Conservation (phyloP, 2,888 invertebrate genomes). For the Caenorhabditis panamensis region DNA sequence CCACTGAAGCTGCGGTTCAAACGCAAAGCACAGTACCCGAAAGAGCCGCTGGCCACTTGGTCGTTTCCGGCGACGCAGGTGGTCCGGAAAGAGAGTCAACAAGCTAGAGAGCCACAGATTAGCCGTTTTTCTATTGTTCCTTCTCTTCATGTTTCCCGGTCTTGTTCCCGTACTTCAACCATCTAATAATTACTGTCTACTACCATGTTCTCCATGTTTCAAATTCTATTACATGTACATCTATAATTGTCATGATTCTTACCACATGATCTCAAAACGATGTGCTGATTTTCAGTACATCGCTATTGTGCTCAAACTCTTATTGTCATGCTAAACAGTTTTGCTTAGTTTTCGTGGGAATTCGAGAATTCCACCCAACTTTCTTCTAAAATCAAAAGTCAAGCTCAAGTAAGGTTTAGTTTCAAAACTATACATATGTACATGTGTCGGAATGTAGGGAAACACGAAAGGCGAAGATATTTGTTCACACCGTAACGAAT, state of each 20-base stretch:
- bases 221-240: neutral
- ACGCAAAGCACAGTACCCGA: conserved; percentile 5
- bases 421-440: conserved; percentile 52
- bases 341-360: neutral
- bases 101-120: conserved; percentile 31
- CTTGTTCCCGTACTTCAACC: neutral
- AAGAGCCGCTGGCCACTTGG: neutral
- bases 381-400: conserved; percentile 1
- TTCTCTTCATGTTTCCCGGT: conserved; percentile 1
- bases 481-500: conserved; percentile 61
- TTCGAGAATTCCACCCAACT: neutral
- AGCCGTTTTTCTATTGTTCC: conserved; percentile 37
- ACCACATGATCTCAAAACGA: too few species aligned
- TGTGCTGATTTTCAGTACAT: too few species aligned
- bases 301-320: conserved; percentile 11
- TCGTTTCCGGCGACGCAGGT: conserved; percentile 42
- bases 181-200: neutral
- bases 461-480: conserved; percentile 29
- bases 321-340: conserved; percentile 35
- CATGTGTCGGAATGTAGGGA: conserved; percentile 51
- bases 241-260: neutral
- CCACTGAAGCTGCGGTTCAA: conserved; percentile 1
- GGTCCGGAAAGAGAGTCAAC: conserved; percentile 48
- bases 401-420: conserved; percentile 18
- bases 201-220: neutral